These are phyloP conservation scores for Chionodraco myersi DNA, from an alignment of 2,113 vertebrate species.

Conservation along the genomic window DNA sequence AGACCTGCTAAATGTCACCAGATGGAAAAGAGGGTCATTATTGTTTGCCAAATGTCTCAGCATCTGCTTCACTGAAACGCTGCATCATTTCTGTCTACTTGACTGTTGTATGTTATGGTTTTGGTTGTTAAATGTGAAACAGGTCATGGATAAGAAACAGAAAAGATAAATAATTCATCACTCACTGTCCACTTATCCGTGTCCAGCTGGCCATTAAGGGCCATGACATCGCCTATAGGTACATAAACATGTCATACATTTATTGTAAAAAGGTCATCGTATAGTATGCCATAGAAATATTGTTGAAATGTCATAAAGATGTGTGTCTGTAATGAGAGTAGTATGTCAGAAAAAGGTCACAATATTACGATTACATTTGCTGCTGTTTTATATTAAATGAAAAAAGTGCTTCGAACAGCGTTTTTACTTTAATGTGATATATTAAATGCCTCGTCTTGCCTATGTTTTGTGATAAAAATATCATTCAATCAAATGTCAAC, in stretches of 20 bases:
- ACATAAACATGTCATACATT: not conserved
- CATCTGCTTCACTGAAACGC: not conserved
- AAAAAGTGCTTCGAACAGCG: no score
- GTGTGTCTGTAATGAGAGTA: no score
- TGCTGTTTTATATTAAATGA: no score
- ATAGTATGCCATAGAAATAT: no score
- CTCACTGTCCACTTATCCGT: not conserved
- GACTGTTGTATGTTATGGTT: not conserved
- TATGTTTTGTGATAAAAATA: no score
- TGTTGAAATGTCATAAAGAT: no score
- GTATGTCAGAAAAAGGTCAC: no score
- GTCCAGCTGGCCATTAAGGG: not conserved
- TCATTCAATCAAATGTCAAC: no score
- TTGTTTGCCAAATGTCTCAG: constrained; percentile 13
- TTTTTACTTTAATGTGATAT: no score
- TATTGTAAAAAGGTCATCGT: no score
- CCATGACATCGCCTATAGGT: not conserved
- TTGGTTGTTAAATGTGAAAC: not conserved
- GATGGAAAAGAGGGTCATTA: constrained; percentile 1
- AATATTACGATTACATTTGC: no score
- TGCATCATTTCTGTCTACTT: not conserved
- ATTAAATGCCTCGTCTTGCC: no score
- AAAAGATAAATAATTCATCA: not conserved
- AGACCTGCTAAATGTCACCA: constrained; percentile 31
- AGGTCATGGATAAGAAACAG: not conserved